These are phyloP conservation scores for Calameuta pallipes DNA, from an alignment of 2,888 invertebrate species.

Conservation along the genomic window DNA sequence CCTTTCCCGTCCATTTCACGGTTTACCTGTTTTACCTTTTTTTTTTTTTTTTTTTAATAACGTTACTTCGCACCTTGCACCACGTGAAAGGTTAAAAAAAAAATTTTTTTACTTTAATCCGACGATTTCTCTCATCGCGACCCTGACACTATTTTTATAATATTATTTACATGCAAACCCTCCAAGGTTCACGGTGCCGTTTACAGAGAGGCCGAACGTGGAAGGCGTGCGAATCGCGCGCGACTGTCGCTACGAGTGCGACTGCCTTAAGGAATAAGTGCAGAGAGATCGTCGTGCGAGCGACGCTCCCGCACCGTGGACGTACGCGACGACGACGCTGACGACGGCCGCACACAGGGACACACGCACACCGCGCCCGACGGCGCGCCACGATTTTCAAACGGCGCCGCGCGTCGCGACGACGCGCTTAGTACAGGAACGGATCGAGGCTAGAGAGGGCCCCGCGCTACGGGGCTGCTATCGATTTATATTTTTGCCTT, in stretches of 20 bases:
- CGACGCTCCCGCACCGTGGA: slow-evolving; percentile 3
- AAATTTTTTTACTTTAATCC: background rate
- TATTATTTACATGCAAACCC: background rate
- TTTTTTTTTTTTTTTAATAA: background rate
- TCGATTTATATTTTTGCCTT: background rate
- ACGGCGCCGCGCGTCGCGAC: slow-evolving; percentile 20
- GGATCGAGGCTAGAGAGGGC: background rate
- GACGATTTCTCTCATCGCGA: background rate
- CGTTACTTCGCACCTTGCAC: background rate
- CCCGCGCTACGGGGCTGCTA: background rate
- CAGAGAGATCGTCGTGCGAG: slow-evolving; percentile 19
- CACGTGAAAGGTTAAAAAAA: background rate
- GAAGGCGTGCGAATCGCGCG: slow-evolving; percentile 1
- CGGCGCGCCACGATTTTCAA: slow-evolving; percentile 59
- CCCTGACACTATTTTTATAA: background rate
- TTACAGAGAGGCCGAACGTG: background rate
- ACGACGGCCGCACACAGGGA: slow-evolving; percentile 1
- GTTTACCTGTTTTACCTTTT: background rate
- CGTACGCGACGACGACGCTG: slow-evolving; percentile 23
- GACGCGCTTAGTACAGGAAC: background rate
- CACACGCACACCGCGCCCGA: slow-evolving; percentile 14
- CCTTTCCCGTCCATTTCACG: background rate
- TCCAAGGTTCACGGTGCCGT: background rate
- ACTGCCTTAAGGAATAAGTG: slow-evolving; percentile 28
- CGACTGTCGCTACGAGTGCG: slow-evolving; percentile 15